A percentile compares a stretch with the other conserved stretches of the same genome.
phyloP scores from a whole-genome alignment of 2,888 invertebrate genomes.

The Cenopis cana region DNA sequence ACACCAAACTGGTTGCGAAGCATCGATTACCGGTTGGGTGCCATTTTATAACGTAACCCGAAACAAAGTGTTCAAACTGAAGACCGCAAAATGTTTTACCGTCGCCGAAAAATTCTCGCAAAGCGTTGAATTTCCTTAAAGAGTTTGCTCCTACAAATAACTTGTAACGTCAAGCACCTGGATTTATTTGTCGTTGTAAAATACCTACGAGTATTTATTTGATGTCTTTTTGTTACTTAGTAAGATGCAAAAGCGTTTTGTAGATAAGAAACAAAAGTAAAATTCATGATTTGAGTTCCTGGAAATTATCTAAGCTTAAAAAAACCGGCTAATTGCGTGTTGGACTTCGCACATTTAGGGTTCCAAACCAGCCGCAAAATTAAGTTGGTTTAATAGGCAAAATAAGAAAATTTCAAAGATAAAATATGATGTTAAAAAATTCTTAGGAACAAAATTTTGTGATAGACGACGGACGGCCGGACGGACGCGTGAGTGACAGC shows the following conservation, averaged over 20 bases:
- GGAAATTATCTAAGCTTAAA: background rate
- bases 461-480: too few species aligned
- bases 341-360: too few species aligned
- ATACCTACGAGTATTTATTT: constrained; percentile 19
- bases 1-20: background rate
- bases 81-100: constrained; percentile 39
- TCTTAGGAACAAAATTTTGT: too few species aligned
- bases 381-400: too few species aligned
- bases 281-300: background rate
- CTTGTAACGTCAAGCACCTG: constrained; percentile 32
- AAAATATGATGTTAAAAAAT: too few species aligned
- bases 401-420: too few species aligned
- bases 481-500: too few species aligned
- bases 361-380: too few species aligned
- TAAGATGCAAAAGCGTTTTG: background rate
- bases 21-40: background rate
- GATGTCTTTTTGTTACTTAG: background rate
- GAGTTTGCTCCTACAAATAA: constrained; percentile 40
- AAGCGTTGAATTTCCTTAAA: constrained; percentile 41
- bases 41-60: constrained; percentile 2
- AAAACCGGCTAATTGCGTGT: too few species aligned
- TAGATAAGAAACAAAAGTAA: background rate
- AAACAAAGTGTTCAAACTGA: constrained; percentile 36
- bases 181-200: constrained; percentile 26
- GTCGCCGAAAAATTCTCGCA: constrained; percentile 20